Base-by-base conservation (phyloP, 1,140 invertebrate genomes). In the Microplitis demolitor region DNA sequence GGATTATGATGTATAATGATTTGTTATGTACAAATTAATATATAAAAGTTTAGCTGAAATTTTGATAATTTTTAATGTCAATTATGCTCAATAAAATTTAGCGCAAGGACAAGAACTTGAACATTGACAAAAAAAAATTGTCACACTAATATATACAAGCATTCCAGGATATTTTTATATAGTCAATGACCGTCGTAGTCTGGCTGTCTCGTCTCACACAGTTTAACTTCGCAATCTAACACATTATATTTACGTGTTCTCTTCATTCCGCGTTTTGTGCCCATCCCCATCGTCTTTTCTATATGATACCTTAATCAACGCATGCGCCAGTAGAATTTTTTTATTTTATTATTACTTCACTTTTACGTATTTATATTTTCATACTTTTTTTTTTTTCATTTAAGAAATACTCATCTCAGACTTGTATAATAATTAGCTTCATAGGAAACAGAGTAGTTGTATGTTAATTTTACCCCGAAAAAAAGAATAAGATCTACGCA, bases 121-220 rank as follows among this genome's bases (percentile, higher is more conserved):
- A 45, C 11, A 6, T 9, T 45, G 6, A 45, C 6, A 3, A 45
- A 45, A 8, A 45, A 9, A 45, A 45, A 45, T 63, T 35, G 9
- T 37, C 34, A 63, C 16, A 51, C 11, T 50, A 2, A 51, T 53
- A 51, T 53, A 1, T 66, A 53, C 16, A 66, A 31, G 63, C 63
- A 66, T 66, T 66, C 63, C 63, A 66, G 63, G 39, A 66, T 66
- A 66, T 51, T 66, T 66, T 66, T 66, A 39, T 66, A 31, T 66
- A 66, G 63, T 66, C 63, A 66, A 66, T 66, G 63, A 66, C 63
- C 63, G 63, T 14, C 63, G 62, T 64, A 66, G 63, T 51, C 63
- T 66, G 63, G 63, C 14, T 56, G 37, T 61, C 68, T 34, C 69
- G 34, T 63, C 35, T 71, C 45, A 13, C 39, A 45, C 39, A 45